Conservation (phyloP, 2,888 invertebrate species). For the Eupithecia centaureata region DNA sequence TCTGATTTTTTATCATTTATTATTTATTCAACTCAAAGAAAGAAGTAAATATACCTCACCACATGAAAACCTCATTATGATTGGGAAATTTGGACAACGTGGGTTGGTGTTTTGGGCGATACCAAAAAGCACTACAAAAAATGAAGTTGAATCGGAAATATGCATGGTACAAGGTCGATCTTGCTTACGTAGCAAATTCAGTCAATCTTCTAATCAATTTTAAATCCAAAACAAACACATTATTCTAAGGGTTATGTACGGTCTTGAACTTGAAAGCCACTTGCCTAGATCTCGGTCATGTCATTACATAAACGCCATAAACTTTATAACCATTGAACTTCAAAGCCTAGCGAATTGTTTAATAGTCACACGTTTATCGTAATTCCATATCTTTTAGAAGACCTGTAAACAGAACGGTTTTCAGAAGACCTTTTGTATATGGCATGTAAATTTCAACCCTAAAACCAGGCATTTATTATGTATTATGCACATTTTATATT, state of each 20-base stretch:
- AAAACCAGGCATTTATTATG: background rate
- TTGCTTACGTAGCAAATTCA: background rate
- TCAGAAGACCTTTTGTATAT: background rate
- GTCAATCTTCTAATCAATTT: background rate
- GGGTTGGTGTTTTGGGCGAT: background rate
- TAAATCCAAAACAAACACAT: background rate
- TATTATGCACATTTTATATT: constrained; percentile 8
- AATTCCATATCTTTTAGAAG: background rate
- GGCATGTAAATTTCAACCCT: constrained; percentile 3
- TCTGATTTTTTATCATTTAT: too few relatives aligned
- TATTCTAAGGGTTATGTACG: background rate
- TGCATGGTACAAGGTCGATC: background rate
- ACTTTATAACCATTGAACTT: constrained; percentile 40
- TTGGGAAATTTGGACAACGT: background rate
- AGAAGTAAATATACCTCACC: background rate
- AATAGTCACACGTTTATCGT: background rate
- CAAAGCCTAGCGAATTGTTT: constrained; percentile 26
- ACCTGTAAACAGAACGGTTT: background rate
- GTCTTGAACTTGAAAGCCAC: constrained; percentile 11
- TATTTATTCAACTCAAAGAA: too few relatives aligned
- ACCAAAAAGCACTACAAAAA: background rate
- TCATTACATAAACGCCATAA: constrained; percentile 24
- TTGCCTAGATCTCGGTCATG: constrained; percentile 13
- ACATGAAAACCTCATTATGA: background rate
- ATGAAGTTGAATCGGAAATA: background rate